A percentile compares a stretch with the other conserved stretches of the same genome.
Conservation (phyloP, 2,797 vertebrate genomes). For the Myripristis jacobus region DNA sequence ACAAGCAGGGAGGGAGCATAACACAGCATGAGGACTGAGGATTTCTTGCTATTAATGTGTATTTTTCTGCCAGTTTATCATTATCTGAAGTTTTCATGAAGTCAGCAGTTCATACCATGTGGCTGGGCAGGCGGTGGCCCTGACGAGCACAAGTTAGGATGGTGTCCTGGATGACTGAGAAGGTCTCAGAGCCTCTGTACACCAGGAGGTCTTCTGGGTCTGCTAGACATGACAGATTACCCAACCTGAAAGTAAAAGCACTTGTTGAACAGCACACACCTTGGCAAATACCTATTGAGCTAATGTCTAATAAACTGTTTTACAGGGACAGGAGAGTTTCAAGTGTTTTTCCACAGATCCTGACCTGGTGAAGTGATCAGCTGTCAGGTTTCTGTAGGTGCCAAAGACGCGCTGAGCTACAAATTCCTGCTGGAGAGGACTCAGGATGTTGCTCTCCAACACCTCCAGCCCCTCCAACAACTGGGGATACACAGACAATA, state of each 20-base stretch:
- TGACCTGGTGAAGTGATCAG: constrained; percentile 79
- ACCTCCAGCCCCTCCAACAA: constrained; percentile 81
- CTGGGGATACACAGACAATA: constrained; percentile 60
- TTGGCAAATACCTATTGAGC: neutral
- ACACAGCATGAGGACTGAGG: too few relatives aligned
- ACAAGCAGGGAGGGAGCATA: constrained; percentile 1
- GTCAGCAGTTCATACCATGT: constrained; percentile 69
- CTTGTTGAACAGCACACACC: constrained; percentile 12
- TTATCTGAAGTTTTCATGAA: neutral
- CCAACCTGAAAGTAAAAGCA: constrained; percentile 73
- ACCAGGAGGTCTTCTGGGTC: constrained; percentile 72
- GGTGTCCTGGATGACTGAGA: constrained; percentile 75
- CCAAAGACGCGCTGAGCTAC: constrained; percentile 76
- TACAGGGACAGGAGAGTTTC: constrained; percentile 1
- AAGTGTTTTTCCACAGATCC: constrained; percentile 2
- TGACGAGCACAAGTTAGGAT: constrained; percentile 73
- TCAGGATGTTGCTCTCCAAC: constrained; percentile 76
- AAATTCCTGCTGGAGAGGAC: constrained; percentile 78
- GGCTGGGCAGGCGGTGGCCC: constrained; percentile 73
- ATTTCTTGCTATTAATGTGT: too few relatives aligned
- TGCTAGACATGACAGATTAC: constrained; percentile 78
- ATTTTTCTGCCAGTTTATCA: too few relatives aligned
- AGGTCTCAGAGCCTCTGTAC: constrained; percentile 71
- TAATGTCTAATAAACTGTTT: neutral
- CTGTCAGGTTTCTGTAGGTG: constrained; percentile 78